Base-by-base conservation (phyloP, 2,888 invertebrate genomes). In the Xestia sexstrigata region DNA sequence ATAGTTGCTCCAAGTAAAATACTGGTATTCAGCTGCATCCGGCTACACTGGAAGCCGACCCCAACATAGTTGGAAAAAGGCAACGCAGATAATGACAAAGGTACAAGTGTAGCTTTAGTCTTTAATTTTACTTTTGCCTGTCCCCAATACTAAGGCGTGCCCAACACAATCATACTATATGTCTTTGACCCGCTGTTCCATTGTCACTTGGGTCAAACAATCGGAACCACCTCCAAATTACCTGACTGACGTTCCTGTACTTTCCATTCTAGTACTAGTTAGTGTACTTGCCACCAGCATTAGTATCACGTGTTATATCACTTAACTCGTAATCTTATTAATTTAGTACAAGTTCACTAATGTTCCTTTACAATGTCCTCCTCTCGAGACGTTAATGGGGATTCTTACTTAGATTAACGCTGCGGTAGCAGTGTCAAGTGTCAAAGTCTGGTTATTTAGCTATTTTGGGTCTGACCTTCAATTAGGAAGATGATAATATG, bases 211-310 rank as follows among this genome's bases (percentile, higher is more conserved):
- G 35, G 45, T 84, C 87, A 66, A 11, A 79, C 78, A 79, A 80
- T 77, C 71, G 88, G 85, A 90, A 86, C 91, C 89, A 88, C 92
- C 91, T 90, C 93, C 92, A 93, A 95, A 94, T 95, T 95, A 92
- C 93, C 92, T 93, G 93, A 93, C 93, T 94, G 93, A 93, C 94
- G 92, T 89, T 91, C 92, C 90, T 90, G 90, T 91, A 91, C 91
- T 91, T 35, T 90, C 92, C 90, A 93, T 94, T 92, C 91, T 92
- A 89, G 89, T 92, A 89, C 93, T 91, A 91, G 92, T 94, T 93
- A 93, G 89, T 89, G 88, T 87, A 87, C 90, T 92, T 90, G 87
- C 91, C 89, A 87, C 89, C 80, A 89, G 84, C 88, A 92, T 92
- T 91, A 92, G 88, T 90, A 92, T 91, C 89, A 90, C 87, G 89